These are phyloP conservation scores for Phylloscopus collybita DNA, from an alignment of 2,797 vertebrate species.

Conservation along the genomic window DNA sequence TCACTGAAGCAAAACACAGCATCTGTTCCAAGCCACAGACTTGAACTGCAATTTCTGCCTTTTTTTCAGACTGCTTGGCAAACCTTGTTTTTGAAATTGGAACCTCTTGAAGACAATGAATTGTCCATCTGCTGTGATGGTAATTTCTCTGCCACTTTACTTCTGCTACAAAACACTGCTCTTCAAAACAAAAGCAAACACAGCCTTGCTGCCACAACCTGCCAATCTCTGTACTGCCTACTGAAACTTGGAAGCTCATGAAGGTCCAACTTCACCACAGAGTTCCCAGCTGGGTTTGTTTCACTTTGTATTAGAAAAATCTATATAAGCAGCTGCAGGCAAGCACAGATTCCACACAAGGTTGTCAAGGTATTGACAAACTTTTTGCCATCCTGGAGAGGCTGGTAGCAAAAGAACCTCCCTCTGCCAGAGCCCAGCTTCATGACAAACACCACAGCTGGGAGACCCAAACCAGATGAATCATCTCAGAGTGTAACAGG, in stretches of 20 bases:
- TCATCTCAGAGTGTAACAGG: background rate
- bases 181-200: background rate
- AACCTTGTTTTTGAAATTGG: background rate
- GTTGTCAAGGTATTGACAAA: accelerated
- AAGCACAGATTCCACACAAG: background rate
- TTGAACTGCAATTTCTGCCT: background rate
- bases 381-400: background rate
- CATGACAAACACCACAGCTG: background rate
- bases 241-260: background rate
- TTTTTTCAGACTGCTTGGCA: background rate
- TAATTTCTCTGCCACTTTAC: background rate
- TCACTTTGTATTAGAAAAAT: background rate
- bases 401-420: accelerated
- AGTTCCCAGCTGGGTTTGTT: background rate
- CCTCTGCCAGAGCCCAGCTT: background rate
- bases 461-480: background rate
- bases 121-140: background rate
- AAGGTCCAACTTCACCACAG: accelerated
- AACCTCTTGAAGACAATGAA: background rate
- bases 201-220: background rate
- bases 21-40: background rate
- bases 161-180: background rate
- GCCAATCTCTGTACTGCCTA: background rate
- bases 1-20: constrained; percentile 11
- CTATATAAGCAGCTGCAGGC: background rate